Evolutionary conservation across 1,140 invertebrate species (phyloP).

Genomic region (Alviniconcha marisindica): DNA sequence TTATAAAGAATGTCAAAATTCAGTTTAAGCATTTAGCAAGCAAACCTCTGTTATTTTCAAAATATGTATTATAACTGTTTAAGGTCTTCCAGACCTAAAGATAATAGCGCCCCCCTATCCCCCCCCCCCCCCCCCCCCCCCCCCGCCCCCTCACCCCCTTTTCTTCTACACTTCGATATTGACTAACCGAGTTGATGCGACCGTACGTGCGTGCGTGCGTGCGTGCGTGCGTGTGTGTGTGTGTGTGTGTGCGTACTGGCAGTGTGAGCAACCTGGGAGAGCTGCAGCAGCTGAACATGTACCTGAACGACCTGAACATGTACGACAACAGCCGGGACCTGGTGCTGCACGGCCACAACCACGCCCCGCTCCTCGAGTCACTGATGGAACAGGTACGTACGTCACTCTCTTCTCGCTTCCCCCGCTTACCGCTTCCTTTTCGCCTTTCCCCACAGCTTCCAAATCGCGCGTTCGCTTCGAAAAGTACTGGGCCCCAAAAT

Average conservation of each 20-base stretch:
- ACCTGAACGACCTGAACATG: constrained; percentile 90
- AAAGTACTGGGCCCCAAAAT: too few relatives aligned
- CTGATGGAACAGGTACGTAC: constrained; percentile 68
- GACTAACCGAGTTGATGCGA: too few relatives aligned
- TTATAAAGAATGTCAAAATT: too few relatives aligned
- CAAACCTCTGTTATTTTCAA: too few relatives aligned
- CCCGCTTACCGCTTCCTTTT: too few relatives aligned
- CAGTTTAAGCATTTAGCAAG: too few relatives aligned
- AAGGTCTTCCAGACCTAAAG: too few relatives aligned
- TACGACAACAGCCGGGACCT: constrained; percentile 90
- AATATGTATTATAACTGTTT: too few relatives aligned
- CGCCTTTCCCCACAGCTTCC: too few relatives aligned
- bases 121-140: not conserved
- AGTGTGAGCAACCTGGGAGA: constrained; percentile 91
- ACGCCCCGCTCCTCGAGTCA: constrained; percentile 82
- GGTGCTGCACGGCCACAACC: constrained; percentile 91
- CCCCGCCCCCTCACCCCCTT: not conserved
- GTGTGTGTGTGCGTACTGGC: constrained; percentile 30
- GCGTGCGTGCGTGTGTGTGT: not conserved
- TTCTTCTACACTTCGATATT: not conserved
- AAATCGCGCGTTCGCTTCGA: too few relatives aligned
- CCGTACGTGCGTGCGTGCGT: not conserved
- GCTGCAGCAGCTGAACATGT: constrained; percentile 86
- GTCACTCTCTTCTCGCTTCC: not conserved
- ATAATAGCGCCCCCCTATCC: too few relatives aligned